Evolutionary conservation across 1,140 invertebrate species (phyloP).

Genomic region (Lordiphosa clarofinis): DNA sequence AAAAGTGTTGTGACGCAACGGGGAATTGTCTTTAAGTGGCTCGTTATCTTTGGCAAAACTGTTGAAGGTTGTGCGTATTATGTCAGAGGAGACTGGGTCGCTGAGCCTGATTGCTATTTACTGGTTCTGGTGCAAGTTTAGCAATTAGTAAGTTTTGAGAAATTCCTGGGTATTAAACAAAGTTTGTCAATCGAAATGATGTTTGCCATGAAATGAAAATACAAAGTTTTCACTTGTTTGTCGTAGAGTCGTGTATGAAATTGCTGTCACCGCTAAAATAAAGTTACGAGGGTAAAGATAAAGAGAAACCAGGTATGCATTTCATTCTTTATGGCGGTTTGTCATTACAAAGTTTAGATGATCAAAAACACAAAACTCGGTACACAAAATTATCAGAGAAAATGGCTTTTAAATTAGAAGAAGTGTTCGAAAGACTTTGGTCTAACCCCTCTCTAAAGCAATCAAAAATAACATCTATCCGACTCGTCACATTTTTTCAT

Average conservation of each 20-base stretch:
- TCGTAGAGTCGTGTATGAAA: background rate
- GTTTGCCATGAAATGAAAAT: background rate
- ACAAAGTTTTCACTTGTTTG: conserved; percentile 3
- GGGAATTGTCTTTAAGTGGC: background rate
- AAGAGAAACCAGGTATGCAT: too few species aligned
- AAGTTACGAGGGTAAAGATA: conserved; percentile 5
- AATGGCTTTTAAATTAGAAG: too few species aligned
- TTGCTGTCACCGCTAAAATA: background rate
- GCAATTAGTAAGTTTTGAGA: conserved; percentile 32
- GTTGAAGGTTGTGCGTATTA: background rate
- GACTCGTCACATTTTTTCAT: too few species aligned
- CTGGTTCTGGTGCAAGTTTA: conserved; percentile 15
- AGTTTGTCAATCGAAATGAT: conserved; percentile 18
- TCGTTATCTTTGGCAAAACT: conserved; percentile 15
- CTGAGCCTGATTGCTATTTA: conserved; percentile 27
- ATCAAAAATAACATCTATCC: too few species aligned
- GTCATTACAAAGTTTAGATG: too few species aligned
- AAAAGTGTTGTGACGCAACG: conserved; percentile 15
- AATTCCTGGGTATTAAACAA: conserved; percentile 18
- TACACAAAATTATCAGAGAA: too few species aligned
- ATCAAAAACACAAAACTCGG: too few species aligned
- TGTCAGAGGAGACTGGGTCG: too few species aligned
- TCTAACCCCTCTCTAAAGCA: too few species aligned
- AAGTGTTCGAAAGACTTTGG: too few species aligned
- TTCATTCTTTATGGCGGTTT: too few species aligned